Evolutionary conservation across 2,888 invertebrate genomes (phyloP), one percentile per base, ranked within the genome.

Genomic region (Quadroppia sp.): DNA sequence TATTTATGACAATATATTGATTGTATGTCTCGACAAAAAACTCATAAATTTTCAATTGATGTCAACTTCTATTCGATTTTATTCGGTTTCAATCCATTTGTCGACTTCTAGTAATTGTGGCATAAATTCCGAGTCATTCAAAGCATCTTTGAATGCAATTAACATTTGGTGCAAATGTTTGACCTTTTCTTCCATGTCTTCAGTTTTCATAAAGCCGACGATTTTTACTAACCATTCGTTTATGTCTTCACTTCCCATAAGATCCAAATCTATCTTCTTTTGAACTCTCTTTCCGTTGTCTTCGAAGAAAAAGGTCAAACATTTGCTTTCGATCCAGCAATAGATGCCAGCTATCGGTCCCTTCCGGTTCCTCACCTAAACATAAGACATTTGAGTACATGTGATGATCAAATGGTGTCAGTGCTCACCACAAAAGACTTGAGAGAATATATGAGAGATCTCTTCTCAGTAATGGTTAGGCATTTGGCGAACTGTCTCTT

Each of bases 261-360:
- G 85, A 78, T 85, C 87, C 81, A 92, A 91, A 80, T 88, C 88
- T 81, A 90, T 86, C 82, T 92, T 92, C 74, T 88, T 85, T 80
- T 89, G 88, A 77, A 86, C 77, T 45, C 78, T 85, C 79, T 89
- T 89, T 32, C 82, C 83, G 75, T 87, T 87, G 76, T 86, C 86
- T 71, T 88, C 88, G 81, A 89, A 89, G 83, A 93, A 92, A 76
- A 92, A 85, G 0, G 91, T 92, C 81, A 92, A 89, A 9, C 71
- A 75, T 17, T 77, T 77, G 7, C 77, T 76, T 77, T 88, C 86
- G 71, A 93, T 86, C 59, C 91, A 89, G 82, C 94, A 92, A 83
- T 93, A 94, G 75, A 94, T 84, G 28, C 94, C 94, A 70, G 94
- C 92, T 45, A 87, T 85, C 7, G 93, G 86, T 70, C 93, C 93